phyloP scores from a whole-genome alignment of 1,140 invertebrate species.

The Acyrthosiphon pisum region DNA sequence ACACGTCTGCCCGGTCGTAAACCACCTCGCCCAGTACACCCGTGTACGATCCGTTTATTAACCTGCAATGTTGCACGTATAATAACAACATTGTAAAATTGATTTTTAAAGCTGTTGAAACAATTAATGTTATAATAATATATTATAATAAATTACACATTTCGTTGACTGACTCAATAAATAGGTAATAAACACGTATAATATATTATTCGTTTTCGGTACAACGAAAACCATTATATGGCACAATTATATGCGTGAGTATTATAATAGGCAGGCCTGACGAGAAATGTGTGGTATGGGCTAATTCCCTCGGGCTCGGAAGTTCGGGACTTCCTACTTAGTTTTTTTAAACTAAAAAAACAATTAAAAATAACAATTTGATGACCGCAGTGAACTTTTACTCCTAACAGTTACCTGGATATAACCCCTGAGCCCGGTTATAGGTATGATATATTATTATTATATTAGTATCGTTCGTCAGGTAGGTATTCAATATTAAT shows the following conservation, averaged over 20 bases:
- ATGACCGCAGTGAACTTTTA: too few species aligned
- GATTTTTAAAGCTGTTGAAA: neutral
- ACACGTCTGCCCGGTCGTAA: neutral
- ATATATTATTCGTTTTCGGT: neutral
- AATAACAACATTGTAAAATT: neutral
- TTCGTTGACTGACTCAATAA: neutral
- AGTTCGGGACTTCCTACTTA: too few species aligned
- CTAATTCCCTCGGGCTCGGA: too few species aligned
- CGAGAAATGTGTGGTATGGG: too few species aligned
- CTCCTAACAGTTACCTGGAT: too few species aligned
- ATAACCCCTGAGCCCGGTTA: too few species aligned
- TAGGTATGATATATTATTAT: neutral
- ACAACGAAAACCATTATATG: neutral
- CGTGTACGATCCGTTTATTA: constrained; percentile 5
- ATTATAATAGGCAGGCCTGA: neutral
- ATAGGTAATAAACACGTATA: neutral
- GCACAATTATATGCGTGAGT: neutral
- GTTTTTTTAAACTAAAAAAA: too few species aligned
- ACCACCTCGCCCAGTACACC: constrained; percentile 11
- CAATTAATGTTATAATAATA: too few species aligned
- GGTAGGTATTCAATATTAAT: neutral
- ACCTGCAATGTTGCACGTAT: neutral
- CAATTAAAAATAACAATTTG: too few species aligned
- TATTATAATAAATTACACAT: neutral
- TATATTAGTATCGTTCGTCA: neutral